These are phyloP conservation scores for Phalacrocorax brasilianus DNA, from an alignment of 2,113 vertebrate species.

Conservation along the genomic window DNA sequence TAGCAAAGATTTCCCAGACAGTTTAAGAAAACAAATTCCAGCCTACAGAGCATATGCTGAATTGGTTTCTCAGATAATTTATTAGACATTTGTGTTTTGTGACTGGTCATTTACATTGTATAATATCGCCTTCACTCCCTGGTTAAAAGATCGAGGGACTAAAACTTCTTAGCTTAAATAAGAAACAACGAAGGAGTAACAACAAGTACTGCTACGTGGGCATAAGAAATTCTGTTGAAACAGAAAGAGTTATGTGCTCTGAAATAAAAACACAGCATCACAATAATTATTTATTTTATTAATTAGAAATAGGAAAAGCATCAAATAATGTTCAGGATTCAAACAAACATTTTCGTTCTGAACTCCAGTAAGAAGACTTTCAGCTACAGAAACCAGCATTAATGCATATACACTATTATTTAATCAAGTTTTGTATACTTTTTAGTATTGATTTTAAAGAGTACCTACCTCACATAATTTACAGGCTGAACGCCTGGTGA, in stretches of 20 bases:
- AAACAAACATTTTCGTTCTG: not conserved
- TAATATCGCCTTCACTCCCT: not conserved
- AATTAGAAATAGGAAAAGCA: not conserved
- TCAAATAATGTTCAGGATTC: not conserved
- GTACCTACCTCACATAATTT: not conserved
- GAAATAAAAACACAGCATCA: not conserved
- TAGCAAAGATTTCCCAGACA: constrained; percentile 6
- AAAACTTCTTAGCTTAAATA: constrained; percentile 9
- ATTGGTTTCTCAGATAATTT: constrained; percentile 21
- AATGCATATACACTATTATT: not conserved
- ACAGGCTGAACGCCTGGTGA: not conserved
- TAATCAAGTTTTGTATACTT: constrained; percentile 1
- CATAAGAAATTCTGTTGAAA: not conserved
- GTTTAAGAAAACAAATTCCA: constrained; percentile 36
- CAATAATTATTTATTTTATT: not conserved
- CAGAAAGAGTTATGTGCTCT: not conserved
- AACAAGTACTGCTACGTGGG: not conserved
- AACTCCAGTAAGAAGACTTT: not conserved
- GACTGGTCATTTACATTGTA: constrained; percentile 16
- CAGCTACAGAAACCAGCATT: not conserved
- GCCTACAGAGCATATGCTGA: not conserved
- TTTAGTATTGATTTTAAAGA: constrained; percentile 30
- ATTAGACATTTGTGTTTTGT: constrained; percentile 18
- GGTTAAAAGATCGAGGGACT: not conserved
- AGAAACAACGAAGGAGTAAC: constrained; percentile 1